Conservation (phyloP, 1,140 invertebrate genomes). For the Camponotus floridanus region DNA sequence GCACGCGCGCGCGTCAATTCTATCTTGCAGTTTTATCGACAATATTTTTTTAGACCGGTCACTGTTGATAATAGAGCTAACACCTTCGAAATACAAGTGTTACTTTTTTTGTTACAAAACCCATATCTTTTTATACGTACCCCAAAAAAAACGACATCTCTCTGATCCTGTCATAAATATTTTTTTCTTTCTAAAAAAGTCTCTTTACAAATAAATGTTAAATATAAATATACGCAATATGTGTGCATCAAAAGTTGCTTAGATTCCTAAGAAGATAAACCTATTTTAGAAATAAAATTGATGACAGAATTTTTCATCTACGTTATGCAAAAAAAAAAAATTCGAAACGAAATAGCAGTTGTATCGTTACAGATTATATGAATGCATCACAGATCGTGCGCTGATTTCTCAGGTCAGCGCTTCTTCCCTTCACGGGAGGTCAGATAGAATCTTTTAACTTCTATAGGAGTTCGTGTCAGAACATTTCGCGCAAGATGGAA, state of each 20-base stretch:
- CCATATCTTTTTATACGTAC: background rate
- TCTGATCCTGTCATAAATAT: background rate
- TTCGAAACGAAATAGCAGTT: background rate
- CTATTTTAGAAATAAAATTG: background rate
- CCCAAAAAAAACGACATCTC: background rate
- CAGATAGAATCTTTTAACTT: conserved; percentile 47
- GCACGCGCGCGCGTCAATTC: conserved; percentile 1
- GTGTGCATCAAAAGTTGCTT: background rate
- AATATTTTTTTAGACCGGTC: conserved; percentile 41
- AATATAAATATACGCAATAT: too few relatives aligned
- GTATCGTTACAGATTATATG: background rate
- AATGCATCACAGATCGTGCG: background rate
- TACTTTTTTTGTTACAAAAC: conserved; percentile 10
- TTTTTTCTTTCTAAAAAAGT: too few relatives aligned
- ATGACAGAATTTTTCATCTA: background rate
- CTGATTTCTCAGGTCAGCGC: background rate
- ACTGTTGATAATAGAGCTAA: conserved; percentile 23
- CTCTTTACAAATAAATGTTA: background rate
- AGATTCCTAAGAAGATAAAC: background rate
- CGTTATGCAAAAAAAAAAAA: background rate
- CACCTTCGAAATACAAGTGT: conserved; percentile 43
- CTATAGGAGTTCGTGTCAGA: conserved; percentile 35
- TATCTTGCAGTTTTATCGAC: conserved; percentile 30
- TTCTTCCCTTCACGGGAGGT: background rate
- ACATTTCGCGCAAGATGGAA: conserved; percentile 24